These are phyloP conservation scores for Calyptomena viridis DNA, from an alignment of 2,113 vertebrate species.

Conservation along the genomic window DNA sequence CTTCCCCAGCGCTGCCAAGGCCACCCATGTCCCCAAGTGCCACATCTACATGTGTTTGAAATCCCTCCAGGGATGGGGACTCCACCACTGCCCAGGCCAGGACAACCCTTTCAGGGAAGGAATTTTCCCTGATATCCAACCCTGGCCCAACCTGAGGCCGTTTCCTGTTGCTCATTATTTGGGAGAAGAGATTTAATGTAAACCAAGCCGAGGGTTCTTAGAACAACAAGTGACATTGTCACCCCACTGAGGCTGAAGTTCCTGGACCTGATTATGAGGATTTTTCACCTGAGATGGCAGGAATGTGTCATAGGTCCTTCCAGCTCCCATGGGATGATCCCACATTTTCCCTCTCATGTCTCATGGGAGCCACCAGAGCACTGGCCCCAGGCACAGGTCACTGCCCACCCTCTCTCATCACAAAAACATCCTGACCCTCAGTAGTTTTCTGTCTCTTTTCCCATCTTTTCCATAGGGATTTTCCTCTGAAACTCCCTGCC, in stretches of 20 bases:
- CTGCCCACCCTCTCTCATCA: not conserved
- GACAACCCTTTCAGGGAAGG: not conserved
- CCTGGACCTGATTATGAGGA: not conserved
- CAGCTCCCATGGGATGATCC: not conserved
- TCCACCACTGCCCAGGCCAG: not conserved
- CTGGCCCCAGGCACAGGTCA: not conserved
- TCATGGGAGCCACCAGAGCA: accelerated
- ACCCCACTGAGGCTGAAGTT: not conserved
- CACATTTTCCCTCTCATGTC: accelerated
- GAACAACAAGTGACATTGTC: not conserved
- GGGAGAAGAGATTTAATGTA: not conserved
- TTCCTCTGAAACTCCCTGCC: not conserved
- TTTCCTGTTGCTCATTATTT: not conserved
- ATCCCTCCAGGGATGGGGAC: not conserved
- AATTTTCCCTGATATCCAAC: too few relatives aligned
- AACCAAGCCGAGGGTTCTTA: not conserved
- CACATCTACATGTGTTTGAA: not conserved
- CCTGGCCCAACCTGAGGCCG: accelerated
- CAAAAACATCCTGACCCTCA: not conserved
- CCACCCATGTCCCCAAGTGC: not conserved
- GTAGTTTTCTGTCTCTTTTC: not conserved
- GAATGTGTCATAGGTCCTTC: not conserved
- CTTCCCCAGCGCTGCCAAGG: not conserved
- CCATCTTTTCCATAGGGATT: not conserved
- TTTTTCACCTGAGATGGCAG: not conserved